These are phyloP conservation scores for Drosophila phalerata DNA, from an alignment of 2,888 invertebrate genomes.

Conservation along the genomic window DNA sequence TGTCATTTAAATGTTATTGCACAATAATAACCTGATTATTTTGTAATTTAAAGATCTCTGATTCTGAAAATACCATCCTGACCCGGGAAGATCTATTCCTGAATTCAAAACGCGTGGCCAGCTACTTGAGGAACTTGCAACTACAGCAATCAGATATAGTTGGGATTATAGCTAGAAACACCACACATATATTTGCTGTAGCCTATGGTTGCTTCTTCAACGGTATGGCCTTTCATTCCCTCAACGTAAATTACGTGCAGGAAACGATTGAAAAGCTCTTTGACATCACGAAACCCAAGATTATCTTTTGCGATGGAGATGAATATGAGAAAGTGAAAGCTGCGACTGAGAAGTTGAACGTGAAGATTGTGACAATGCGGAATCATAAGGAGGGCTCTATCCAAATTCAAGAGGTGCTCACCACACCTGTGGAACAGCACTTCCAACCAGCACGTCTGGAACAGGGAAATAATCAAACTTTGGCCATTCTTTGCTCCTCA, in stretches of 20 bases:
- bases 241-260: constrained; percentile 32
- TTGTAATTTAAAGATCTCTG: constrained; percentile 39
- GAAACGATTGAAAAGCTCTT: constrained; percentile 38
- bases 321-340: constrained; percentile 23
- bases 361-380: constrained; percentile 28
- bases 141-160: constrained; percentile 59
- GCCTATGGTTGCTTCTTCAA: constrained; percentile 57
- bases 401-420: constrained; percentile 17
- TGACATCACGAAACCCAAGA: constrained; percentile 48
- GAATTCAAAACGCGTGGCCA: constrained; percentile 53
- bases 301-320: constrained; percentile 42
- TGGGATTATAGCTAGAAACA: constrained; percentile 61
- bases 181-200: constrained; percentile 54
- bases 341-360: constrained; percentile 14
- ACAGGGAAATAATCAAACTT: constrained; percentile 60
- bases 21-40: too few relatives aligned
- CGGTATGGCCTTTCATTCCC: constrained; percentile 49
- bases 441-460: constrained; percentile 49
- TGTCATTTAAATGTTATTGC: too few relatives aligned
- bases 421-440: background rate
- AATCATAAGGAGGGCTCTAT: constrained; percentile 10
- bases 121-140: constrained; percentile 39
- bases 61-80: constrained; percentile 35
- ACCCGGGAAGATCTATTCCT: constrained; percentile 36
- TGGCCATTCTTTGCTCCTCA: constrained; percentile 74